Conservation (phyloP, 2,797 vertebrate species). For the Odontamblyopus rebecca region DNA sequence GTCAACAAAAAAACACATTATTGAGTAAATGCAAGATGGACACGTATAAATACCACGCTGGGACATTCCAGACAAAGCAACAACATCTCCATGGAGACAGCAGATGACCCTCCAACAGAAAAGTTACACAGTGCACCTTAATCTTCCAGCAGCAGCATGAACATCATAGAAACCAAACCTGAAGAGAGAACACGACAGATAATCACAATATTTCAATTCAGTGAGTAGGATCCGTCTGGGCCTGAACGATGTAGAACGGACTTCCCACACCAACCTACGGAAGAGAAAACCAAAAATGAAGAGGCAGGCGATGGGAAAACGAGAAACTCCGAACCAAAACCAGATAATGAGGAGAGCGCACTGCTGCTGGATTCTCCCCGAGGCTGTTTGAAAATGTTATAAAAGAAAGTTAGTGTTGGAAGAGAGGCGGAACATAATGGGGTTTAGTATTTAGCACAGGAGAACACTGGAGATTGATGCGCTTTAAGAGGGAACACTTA, state of each 20-base stretch:
- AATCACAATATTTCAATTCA: slow-evolving; percentile 56
- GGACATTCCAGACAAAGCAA: no score
- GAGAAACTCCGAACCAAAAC: not conserved
- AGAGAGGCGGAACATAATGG: slow-evolving; percentile 16
- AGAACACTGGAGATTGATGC: slow-evolving; percentile 6
- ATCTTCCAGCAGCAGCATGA: no score
- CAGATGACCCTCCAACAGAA: no score
- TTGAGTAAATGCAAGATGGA: no score
- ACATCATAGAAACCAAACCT: no score
- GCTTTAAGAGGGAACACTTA: not conserved
- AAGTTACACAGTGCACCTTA: no score
- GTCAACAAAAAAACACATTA: no score
- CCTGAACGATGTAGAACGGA: slow-evolving; percentile 30
- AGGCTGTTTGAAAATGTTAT: slow-evolving; percentile 36
- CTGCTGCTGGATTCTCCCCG: slow-evolving; percentile 25
- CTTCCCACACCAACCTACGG: slow-evolving; percentile 43
- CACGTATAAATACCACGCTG: no score
- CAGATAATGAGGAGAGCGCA: slow-evolving; percentile 1
- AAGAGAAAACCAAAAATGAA: slow-evolving; percentile 18
- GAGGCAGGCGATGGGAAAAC: slow-evolving; percentile 4
- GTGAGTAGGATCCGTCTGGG: slow-evolving; percentile 46
- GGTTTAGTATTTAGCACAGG: slow-evolving; percentile 32
- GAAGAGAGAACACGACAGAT: not conserved
- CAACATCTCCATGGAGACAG: no score
- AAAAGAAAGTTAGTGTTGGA: slow-evolving; percentile 35